Conservation (phyloP, 2,113 vertebrate species). For the Eudyptes chrysolophus region DNA sequence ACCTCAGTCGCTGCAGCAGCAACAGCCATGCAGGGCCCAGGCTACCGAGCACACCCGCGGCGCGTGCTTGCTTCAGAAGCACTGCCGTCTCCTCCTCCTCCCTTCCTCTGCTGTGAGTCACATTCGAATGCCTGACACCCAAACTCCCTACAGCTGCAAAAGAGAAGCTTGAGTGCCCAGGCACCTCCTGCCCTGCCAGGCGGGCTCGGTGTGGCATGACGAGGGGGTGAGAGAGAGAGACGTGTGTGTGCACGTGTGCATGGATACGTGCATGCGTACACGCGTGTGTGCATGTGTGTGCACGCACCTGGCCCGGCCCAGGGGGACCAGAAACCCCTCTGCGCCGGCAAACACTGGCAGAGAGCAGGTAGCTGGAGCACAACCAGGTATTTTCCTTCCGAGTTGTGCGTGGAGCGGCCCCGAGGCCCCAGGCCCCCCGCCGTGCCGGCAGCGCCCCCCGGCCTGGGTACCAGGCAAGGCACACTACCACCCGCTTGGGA, state of each 20-base stretch:
- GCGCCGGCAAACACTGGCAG: rapidly evolving
- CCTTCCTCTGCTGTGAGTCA: background rate
- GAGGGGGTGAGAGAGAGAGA: background rate
- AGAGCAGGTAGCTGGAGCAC: background rate
- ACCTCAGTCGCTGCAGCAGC: rapidly evolving
- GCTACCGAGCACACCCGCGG: background rate
- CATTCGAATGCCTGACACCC: background rate
- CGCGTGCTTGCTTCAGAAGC: background rate
- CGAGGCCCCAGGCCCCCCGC: background rate
- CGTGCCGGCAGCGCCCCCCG: background rate
- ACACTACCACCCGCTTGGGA: rapidly evolving
- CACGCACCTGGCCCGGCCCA: rapidly evolving
- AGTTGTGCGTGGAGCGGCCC: background rate
- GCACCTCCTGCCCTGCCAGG: background rate
- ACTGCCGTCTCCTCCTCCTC: background rate
- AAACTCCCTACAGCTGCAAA: background rate
- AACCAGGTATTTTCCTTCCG: no score
- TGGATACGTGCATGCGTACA: rapidly evolving
- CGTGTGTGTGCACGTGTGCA: background rate
- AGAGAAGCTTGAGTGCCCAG: background rate
- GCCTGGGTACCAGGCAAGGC: no score
- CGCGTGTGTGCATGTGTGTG: rapidly evolving
- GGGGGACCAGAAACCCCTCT: background rate
- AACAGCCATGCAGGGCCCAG: background rate
- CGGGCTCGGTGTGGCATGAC: background rate